Evolutionary conservation across 2,797 vertebrate genomes (phyloP), one percentile per base, ranked within the genome.

Genomic region (Aythya fuligula): DNA sequence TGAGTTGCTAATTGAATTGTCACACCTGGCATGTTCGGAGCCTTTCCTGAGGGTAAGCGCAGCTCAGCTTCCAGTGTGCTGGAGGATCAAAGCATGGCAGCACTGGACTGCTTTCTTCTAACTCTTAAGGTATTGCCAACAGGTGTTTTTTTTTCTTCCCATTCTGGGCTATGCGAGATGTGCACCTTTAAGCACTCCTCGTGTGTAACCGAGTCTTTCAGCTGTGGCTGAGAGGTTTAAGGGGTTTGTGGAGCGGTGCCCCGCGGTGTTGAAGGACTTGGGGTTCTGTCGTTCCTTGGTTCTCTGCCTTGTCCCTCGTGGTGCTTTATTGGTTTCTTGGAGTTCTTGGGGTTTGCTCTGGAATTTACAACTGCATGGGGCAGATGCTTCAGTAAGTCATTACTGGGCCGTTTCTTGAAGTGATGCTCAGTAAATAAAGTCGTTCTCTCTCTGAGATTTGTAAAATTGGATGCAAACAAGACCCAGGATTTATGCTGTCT

Each of bases 401-500:
- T 64, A 34, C 36, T 1, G 57, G 60, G 61, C 91, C 0, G 0
- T 76, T 94, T 85, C 89, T 95, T 91, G 80, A 91, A 82, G 76
- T 76, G 87, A 87, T 71, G 73, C 30, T 75, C 85, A 16, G 74
- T 83, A 83, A 93, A 85, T 92, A 80, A 93, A 74, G 78, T 56
- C 85, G 67, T 85, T 90, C 54, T 92, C 62, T 82, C 69, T 84
- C 30, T 18, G 85, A 96, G 82, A 80, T 90, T 73, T 94, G 75
- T 95, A 85, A 87, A 90, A 69, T 70, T 75, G 92, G 75, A 85
- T 87, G 93, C 72, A 92, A 85, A 77, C 69, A 92, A 77, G 93
- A 72, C 45, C 20, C 36, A 78, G 93, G 89, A 89, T 96, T 96
- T 96, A 94, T 94, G 14, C 69, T 81, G 94, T 93, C 88, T 92